Evolutionary conservation across 2,113 vertebrate genomes (phyloP), one percentile per base, ranked within the genome.

Genomic region (Melanotaenia duboulayi): DNA sequence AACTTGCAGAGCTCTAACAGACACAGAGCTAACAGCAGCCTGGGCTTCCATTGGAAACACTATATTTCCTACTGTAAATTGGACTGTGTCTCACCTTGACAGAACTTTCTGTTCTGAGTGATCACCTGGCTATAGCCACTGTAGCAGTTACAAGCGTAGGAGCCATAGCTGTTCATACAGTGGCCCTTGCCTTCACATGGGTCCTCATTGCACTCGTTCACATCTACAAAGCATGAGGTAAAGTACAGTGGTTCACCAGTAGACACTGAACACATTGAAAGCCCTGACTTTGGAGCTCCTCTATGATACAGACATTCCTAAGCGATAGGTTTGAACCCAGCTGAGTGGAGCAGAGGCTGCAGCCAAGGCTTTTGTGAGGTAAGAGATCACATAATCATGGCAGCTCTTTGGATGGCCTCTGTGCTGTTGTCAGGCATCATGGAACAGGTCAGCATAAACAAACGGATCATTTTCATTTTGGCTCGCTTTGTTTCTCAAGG

Each of bases 121-220:
- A 94, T 91, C 80, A 90, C 81, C 84, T 94, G 89, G 20, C 81
- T 94, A 79, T 95, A 98, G 28, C 97, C 97, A 0, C 94, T 91
- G 86, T 95, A 91, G 90, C 97, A 98, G 37, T 95, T 91, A 71
- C 97, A 98, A 56, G 93, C 93, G 64, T 96, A 97, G 79, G 96
- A 97, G 59, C 96, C 97, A 63, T 94, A 85, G 0, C 56, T 95
- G 92, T 98, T 98, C 49, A 96, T 64, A 48, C 97, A 98, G 75
- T 50, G 94, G 10, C 96, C 96, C 80, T 90, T 96, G 50, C 94
- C 96, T 20, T 85, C 90, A 49, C 97, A 98, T 20, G 95, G 95
- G 59, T 95, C 92, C 52, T 88, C 85, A 58, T 95, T 91, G 78
- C 97, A 98, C 71, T 98, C 97, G 0, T 97, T 94, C 74, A 96